phyloP scores from a whole-genome alignment of 2,888 invertebrate species.

The Diploptera punctata region DNA sequence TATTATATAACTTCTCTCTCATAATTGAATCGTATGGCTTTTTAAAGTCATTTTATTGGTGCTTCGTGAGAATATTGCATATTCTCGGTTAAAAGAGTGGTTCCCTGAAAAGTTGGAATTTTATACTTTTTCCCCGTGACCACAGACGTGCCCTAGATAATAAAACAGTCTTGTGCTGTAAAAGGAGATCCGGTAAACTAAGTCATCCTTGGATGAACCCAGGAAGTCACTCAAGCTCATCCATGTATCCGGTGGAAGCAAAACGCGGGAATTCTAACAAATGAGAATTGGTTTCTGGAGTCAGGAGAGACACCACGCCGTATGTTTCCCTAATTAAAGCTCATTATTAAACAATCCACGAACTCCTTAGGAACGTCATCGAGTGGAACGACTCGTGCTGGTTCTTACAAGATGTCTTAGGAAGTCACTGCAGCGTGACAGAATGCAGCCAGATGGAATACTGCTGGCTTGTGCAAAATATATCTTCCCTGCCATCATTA shows the following conservation, averaged over 20 bases:
- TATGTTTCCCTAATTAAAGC: slow-evolving; percentile 3
- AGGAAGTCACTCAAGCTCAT: slow-evolving; percentile 26
- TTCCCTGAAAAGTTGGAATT: too few species aligned
- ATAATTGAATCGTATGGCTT: too few species aligned
- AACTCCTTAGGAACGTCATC: background rate
- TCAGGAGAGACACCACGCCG: background rate
- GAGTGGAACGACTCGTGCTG: slow-evolving; percentile 18
- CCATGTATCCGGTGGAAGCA: slow-evolving; percentile 6
- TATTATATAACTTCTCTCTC: too few species aligned
- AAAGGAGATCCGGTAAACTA: background rate
- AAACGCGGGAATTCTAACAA: background rate
- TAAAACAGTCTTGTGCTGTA: slow-evolving; percentile 13
- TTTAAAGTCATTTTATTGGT: too few species aligned
- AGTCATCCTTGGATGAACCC: slow-evolving; percentile 14
- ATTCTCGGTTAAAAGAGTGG: too few species aligned
- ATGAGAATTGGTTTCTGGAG: background rate
- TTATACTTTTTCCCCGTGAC: too few species aligned
- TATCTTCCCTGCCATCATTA: too few species aligned
- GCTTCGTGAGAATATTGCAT: too few species aligned
- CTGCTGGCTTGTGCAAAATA: too few species aligned
- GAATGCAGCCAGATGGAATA: background rate
- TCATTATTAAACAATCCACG: background rate
- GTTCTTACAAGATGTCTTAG: slow-evolving; percentile 12
- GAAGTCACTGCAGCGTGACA: slow-evolving; percentile 5
- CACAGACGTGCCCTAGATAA: too few species aligned